A percentile compares a stretch with the other conserved stretches of the same genome.
These are phyloP conservation scores for Sorex araneus DNA, from an alignment of 2,113 vertebrate species.

Conservation along the genomic window DNA sequence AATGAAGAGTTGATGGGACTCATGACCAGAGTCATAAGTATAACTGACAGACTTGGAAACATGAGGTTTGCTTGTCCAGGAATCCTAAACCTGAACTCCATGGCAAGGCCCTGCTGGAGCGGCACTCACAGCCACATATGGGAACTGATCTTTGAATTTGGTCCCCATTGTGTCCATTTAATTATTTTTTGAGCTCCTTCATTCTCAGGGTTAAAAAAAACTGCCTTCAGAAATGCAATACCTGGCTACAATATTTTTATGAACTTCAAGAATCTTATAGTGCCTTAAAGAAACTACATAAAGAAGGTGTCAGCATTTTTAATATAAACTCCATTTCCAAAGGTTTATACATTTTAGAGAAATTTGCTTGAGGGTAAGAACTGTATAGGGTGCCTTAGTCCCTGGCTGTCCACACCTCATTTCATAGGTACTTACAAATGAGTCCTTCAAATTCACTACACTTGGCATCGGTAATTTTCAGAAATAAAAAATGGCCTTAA, in stretches of 20 bases:
- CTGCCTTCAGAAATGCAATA: conserved; percentile 72
- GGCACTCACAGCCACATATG: not conserved
- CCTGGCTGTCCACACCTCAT: conserved; percentile 57
- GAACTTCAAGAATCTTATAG: conserved; percentile 62
- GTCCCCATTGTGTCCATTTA: conserved; percentile 59
- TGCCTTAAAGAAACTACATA: conserved; percentile 72
- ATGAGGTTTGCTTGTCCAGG: not conserved
- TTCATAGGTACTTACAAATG: conserved; percentile 52
- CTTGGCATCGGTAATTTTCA: conserved; percentile 71
- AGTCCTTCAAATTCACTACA: conserved; percentile 60
- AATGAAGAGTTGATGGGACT: not conserved
- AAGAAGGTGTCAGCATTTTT: conserved; percentile 70
- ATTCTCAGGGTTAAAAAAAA: conserved; percentile 46
- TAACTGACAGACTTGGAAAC: not conserved
- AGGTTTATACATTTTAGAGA: conserved; percentile 62
- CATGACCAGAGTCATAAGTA: not conserved
- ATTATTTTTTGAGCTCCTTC: conserved; percentile 74
- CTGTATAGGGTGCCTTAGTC: conserved; percentile 37
- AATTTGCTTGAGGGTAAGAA: conserved; percentile 65
- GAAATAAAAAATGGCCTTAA: conserved; percentile 60
- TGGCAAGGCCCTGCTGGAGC: conserved; percentile 6
- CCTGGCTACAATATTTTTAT: conserved; percentile 67
- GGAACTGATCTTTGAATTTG: conserved; percentile 73
- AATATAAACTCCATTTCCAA: conserved; percentile 55
- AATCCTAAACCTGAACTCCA: conserved; percentile 42